A percentile compares a stretch with the other conserved stretches of the same genome.
phyloP scores from a whole-genome alignment of 2,113 vertebrate genomes.

The Lathamus discolor region DNA sequence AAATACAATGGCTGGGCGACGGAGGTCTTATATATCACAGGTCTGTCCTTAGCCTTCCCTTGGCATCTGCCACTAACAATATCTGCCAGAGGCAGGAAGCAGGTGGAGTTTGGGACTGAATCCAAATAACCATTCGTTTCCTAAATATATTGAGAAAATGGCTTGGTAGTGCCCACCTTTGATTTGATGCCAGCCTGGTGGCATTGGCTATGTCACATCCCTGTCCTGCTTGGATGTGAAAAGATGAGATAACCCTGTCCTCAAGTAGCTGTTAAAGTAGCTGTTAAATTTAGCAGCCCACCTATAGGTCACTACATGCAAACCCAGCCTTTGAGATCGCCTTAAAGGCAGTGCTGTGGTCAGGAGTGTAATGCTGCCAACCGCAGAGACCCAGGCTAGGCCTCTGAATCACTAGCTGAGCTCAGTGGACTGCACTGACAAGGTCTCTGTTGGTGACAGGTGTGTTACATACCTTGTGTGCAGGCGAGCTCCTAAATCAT shows the following conservation, averaged over 20 bases:
- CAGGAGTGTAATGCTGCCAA: neutral
- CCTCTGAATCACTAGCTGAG: neutral
- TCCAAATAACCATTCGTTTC: neutral
- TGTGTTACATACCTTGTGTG: accelerated
- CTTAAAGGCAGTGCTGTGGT: neutral
- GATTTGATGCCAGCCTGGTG: neutral
- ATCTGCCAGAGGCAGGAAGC: neutral
- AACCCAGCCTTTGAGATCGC: neutral
- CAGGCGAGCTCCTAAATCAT: neutral
- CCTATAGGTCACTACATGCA: neutral
- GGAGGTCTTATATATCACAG: neutral
- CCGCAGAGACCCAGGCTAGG: too few species aligned
- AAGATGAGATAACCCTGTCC: neutral
- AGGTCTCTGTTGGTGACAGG: neutral
- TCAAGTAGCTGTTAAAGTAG: neutral
- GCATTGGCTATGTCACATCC: neutral
- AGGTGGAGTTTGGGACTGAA: neutral
- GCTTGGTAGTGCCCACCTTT: neutral
- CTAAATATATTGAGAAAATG: neutral
- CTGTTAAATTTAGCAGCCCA: neutral
- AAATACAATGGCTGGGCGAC: neutral
- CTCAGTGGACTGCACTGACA: accelerated
- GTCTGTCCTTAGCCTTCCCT: neutral
- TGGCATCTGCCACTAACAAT: neutral
- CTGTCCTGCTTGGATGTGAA: neutral